Base-by-base conservation (phyloP, 2,113 vertebrate genomes). In the Brachyistius frenatus region DNA sequence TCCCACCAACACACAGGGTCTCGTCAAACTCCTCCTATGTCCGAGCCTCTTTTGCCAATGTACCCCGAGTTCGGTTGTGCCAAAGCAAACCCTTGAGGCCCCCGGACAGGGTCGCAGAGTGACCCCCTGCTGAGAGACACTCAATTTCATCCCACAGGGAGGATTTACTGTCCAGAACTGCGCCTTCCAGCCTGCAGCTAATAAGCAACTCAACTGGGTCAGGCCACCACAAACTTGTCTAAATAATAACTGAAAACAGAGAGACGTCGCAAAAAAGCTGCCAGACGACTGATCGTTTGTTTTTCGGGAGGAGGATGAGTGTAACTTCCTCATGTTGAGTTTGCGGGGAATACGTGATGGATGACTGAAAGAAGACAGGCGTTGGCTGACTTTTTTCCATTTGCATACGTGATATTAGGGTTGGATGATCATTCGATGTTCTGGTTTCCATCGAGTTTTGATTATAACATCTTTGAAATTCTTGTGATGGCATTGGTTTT, bases 241-340 rank as follows among this genome's bases (percentile, higher is more conserved):
- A 75, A 84, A 89, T 84, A 86, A 91, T 85, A 88, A 87, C 85
- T 73, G 86, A 87, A 92, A 92, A 83, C 88, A 92, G 87, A 87
- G 80, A 72, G 13, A 53, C 32, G 10, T 73, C 44, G 68, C 52
- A 83, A 35, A 66, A 23, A 72, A 58, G 13, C 9, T 66, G 58
- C 76, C 88, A 87, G 75, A 85, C 41, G 66, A 82, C 68, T 66
- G 50, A 46, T 64, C 32, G 78, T 86, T 79, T 85, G 70, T 81
- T 85, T 11, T 83, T 88, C 84, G 69, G 67, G 65, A 79, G 44
- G 36, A 79, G 78, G 74, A 72, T 5, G 65, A 73, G 72, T 47
- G 52, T 8, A 55, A 84, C 84, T 65, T 85, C 63, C 75, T 82
- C 15, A 56, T 84, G 75, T 79, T 75, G 82, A 88, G 76, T 88